Conservation (phyloP, 2,113 vertebrate genomes). For the Centrocercus urophasianus region DNA sequence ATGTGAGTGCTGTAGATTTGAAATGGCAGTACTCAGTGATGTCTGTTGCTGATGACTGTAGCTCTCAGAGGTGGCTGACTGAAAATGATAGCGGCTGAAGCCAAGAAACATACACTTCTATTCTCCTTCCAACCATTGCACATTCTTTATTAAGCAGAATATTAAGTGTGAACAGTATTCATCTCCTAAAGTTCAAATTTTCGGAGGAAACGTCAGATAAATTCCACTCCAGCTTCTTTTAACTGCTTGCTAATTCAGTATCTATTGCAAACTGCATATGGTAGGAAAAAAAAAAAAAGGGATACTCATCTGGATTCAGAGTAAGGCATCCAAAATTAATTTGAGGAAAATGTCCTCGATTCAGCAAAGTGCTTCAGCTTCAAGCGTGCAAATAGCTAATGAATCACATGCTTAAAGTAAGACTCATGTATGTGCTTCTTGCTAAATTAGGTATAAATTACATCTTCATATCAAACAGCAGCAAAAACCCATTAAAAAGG, state of each 20-base stretch:
- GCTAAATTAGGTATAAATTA: constrained; percentile 43
- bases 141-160: constrained; percentile 73
- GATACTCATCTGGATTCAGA: constrained; percentile 35
- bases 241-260: constrained; percentile 30
- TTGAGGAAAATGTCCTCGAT: constrained; percentile 16
- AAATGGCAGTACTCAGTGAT: neutral
- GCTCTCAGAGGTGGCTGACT: neutral
- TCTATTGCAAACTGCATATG: neutral
- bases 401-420: constrained; percentile 44
- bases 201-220: constrained; percentile 25
- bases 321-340: constrained; percentile 54
- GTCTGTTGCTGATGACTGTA: neutral
- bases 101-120: constrained; percentile 23
- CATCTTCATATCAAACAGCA: neutral
- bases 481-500: constrained; percentile 19
- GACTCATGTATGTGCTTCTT: constrained; percentile 6
- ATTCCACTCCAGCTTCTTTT: neutral
- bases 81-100: neutral
- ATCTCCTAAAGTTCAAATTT: constrained; percentile 23
- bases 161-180: constrained; percentile 48
- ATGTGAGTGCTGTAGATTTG: neutral
- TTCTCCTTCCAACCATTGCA: constrained; percentile 31
- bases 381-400: constrained; percentile 36
- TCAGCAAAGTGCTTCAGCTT: constrained; percentile 21
- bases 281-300: neutral